Base-by-base conservation (phyloP, 2,113 vertebrate genomes). In the Oreochromis spilurus region DNA sequence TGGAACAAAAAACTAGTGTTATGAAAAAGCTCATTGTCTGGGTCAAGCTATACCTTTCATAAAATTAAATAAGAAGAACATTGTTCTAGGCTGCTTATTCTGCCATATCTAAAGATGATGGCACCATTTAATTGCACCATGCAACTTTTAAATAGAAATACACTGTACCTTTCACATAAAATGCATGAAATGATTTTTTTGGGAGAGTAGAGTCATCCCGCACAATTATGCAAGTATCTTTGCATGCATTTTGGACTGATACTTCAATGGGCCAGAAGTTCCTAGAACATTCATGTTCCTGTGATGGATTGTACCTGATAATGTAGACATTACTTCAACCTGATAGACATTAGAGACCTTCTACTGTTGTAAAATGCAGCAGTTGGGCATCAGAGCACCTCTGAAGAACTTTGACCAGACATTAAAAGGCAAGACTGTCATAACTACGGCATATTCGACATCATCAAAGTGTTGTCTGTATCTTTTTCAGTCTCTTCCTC, bases 291-390 rank as follows among this genome's bases (percentile, higher is more conserved):
- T 29, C 43, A 48, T 48, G 13, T 75, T 0, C 40, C 38, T 5
- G 13, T 43, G 13, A 14, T 72, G 1, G 40, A 75, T 29, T 1
- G 14, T 45, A 75, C 3, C 21, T 0, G 21, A 43, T 0, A 72
- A 45, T 26, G 38, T 1, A 45, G 40, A 72, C 2, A 72, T 48
- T 26, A 45, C 0, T 48, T 40, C 38, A 26, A 26, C 65, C 8
- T 45, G 5, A 45, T 72, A 16, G 36, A 21, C 21, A 14, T 45
- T 13, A 8, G 13, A 43, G 38, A 70, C 9, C 40, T 29, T 26
- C 21, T 45, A 11, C 2, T 48, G 0, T 48, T 29, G 70, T 0
- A 19, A 45, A 75, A 29, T 0, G 5, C 9, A 19, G 43, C 67
- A 29, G 9, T 3, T 48, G 24, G 24, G 67, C 9, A 16, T 29